Conservation (phyloP, 2,888 invertebrate genomes). For the Coronaproctus castanopsis region DNA sequence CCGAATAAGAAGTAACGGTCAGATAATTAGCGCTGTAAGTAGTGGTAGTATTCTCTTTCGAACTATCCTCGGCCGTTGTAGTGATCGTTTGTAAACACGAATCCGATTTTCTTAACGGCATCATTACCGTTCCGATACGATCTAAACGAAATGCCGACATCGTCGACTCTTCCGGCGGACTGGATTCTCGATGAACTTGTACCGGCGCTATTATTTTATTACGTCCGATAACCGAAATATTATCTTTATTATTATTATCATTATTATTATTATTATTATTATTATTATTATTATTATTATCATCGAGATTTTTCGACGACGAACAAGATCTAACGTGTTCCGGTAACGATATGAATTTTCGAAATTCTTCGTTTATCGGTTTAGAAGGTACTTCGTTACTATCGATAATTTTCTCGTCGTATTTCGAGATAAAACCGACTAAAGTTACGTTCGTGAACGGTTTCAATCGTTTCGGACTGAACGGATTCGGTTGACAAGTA, state of each 20-base stretch:
- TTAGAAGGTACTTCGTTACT: not conserved
- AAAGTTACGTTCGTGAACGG: conserved; percentile 18
- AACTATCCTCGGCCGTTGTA: not conserved
- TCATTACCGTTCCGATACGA: not conserved
- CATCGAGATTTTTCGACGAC: no score
- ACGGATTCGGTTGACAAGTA: conserved; percentile 11
- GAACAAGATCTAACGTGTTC: no score
- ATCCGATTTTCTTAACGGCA: conserved; percentile 6
- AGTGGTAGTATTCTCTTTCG: no score
- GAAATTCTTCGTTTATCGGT: conserved; percentile 15
- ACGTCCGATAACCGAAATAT: no score
- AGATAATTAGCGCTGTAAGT: conserved; percentile 2
- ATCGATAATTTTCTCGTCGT: not conserved
- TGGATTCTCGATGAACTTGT: conserved; percentile 6
- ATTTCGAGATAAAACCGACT: conserved; percentile 15
- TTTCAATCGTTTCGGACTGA: conserved; percentile 16
- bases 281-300: no score
- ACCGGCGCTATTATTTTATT: conserved; percentile 8
- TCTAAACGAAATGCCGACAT: not conserved
- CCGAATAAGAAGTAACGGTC: conserved; percentile 1
- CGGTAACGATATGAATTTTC: conserved; percentile 12
- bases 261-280: no score
- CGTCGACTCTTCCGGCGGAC: not conserved
- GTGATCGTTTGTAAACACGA: not conserved
- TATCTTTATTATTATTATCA: no score